Evolutionary conservation across 2,797 vertebrate genomes (phyloP), one percentile per base, ranked within the genome.

Genomic region (Girardinus metallicus): DNA sequence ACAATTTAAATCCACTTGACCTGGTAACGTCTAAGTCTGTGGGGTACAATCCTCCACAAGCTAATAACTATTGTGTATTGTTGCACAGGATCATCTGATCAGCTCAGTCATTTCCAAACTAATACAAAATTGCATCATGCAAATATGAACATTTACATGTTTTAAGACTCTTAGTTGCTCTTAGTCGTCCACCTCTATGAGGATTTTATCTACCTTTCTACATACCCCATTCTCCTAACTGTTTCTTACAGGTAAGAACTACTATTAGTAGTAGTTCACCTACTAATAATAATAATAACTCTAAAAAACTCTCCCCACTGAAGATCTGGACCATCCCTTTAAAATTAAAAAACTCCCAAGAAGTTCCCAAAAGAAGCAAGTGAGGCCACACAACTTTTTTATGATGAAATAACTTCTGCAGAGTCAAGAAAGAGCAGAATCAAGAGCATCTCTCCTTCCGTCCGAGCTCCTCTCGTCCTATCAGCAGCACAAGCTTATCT

Each of bases 401-500:
- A 57, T 71, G 85, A 91, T 91, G 77, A 89, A 91, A 85, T 75
- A 81, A 76, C 26, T 43, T 34, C 80, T 74, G 73, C 75, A 80
- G 80, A 88, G 85, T 68, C 82, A 82, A 86, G 77, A 66, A 74
- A 80, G 85, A 29, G 70, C 80, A 76, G 80, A 62, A 83, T 90
- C 80, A 83, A 77, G 80, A 88, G 75, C 77, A 86, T 89, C 85
- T 81, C 53, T 73, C 44, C 78, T 47, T 86, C 76, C 83, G 84
- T 86, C 84, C 82, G 23, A 82, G 74, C 88, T 80, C 74, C 78
- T 84, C 79, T 84, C 80, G 76, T 83, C 83, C 87, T 75, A 80
- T 88, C 86, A 84, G 86, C 87, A 87, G 83, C 79, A 78, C 86
- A 83, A 87, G 76, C 88, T 92, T 94, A 92, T 94, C 91, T 93